Evolutionary conservation across 2,888 invertebrate species (phyloP), one percentile per base, ranked within the genome.

Genomic region (Neoaliturus tenellus): DNA sequence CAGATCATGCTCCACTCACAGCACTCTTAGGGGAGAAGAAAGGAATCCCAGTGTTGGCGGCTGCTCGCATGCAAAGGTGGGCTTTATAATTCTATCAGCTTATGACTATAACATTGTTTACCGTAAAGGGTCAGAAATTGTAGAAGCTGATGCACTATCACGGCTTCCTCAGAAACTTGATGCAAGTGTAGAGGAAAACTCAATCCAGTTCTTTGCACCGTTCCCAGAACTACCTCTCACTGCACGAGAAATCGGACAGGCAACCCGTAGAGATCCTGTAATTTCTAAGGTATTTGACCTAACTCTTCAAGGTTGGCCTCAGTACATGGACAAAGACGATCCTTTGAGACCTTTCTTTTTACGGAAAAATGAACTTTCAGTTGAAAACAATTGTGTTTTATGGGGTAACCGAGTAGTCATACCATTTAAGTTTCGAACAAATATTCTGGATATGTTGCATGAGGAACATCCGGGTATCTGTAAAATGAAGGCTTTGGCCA

Each of bases 1-100:
- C 87, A 3, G 89, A 89, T 82, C 88, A 89, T 69, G 88, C 88
- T 82, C 90, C 91, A 0, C 85, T 92, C 33, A 88, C 89, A 80
- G 87, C 86, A 10, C 89, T 89, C 44, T 89, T 89, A 81, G 86
- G 85, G 28, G 87, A 86, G 20, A 58, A 33, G 8, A 80, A 80
- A 39, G 51, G 67, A 28, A 67, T 83, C 14, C 83, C 83, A 0
- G 35, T 33, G 14, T 67, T 80, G 28, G 69, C 80, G 28, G 80
- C 67, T 12, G 71, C 84, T 23, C 39, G 73, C 14, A 48, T 84
- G 5, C 84, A 81, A 39, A 67, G 78, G n/a, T 83, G 78, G 83
- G 73, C 58, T 20, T n/a, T n/a, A 33, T 83, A n/a, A 80, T 78
- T 41, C 28, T 83, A 6, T 83, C 78, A 20, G 71, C 83, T 1